Conservation (phyloP, 2,888 invertebrate genomes). For the Stenoptilia bipunctidactyla region DNA sequence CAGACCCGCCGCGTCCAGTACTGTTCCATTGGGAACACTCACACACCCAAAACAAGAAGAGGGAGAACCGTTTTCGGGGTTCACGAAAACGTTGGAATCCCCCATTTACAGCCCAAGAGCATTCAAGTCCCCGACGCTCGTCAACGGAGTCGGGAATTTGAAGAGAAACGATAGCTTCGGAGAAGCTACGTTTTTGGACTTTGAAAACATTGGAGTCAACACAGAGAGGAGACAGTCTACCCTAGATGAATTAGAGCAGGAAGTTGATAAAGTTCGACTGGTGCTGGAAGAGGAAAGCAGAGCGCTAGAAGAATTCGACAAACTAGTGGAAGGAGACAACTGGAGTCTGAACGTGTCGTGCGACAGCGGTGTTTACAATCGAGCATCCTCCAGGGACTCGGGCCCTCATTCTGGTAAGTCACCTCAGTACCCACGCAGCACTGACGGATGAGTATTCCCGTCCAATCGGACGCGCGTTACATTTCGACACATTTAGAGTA, state of each 20-base stretch:
- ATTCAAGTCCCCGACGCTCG: slow-evolving; percentile 30
- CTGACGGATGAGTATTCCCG: slow-evolving; percentile 42
- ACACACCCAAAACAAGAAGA: slow-evolving; percentile 41
- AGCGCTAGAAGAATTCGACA: slow-evolving; percentile 59
- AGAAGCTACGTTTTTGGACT: slow-evolving; percentile 60
- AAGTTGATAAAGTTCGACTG: slow-evolving; percentile 61
- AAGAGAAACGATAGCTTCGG: slow-evolving; percentile 51
- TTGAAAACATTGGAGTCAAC: slow-evolving; percentile 43
- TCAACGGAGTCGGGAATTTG: slow-evolving; percentile 26
- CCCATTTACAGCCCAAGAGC: slow-evolving; percentile 31
- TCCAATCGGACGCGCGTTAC: slow-evolving; percentile 29
- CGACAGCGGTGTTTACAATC: slow-evolving; percentile 73
- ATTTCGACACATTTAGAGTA: slow-evolving; percentile 41
- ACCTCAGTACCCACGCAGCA: slow-evolving; percentile 6
- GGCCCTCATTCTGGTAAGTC: slow-evolving; percentile 65
- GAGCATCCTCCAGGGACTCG: slow-evolving; percentile 66
- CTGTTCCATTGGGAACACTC: slow-evolving; percentile 36
- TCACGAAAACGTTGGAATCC: slow-evolving; percentile 35
- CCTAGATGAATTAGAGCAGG: slow-evolving; percentile 60
- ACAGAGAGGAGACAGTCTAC: slow-evolving; percentile 48
- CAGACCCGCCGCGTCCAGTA: slow-evolving; percentile 59
- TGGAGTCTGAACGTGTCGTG: slow-evolving; percentile 69
- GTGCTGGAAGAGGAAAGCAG: slow-evolving; percentile 62
- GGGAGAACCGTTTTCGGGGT: slow-evolving; percentile 42
- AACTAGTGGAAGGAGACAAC: slow-evolving; percentile 56